Percentiles rank a stretch among this genome's conserved stretches.
Evolutionary conservation across 1,140 invertebrate species (phyloP).

Genomic region (Drosophila nannoptera): DNA sequence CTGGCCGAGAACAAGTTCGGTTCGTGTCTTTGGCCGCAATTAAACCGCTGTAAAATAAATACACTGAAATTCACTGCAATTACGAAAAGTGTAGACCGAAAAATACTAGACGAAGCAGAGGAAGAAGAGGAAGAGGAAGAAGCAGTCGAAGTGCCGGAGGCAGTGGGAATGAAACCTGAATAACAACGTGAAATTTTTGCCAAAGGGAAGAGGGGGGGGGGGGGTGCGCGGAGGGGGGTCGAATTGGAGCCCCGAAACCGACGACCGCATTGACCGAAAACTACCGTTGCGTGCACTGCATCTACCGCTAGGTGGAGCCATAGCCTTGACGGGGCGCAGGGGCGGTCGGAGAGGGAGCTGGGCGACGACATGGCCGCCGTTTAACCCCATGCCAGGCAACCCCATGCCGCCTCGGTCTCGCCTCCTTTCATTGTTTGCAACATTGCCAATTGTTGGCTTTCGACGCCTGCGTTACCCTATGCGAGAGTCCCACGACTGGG

Average conservation of each 20-base stretch:
- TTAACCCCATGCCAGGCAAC: conserved; percentile 22
- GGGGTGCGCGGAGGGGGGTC: conserved; percentile 23
- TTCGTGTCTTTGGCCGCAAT: conserved; percentile 1
- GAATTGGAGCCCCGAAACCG: conserved; percentile 35
- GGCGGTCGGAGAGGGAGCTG: neutral
- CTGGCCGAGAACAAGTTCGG: neutral
- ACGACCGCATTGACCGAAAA: conserved; percentile 15
- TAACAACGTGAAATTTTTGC: conserved; percentile 50
- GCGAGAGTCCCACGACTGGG: neutral
- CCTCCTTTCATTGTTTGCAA: conserved; percentile 47
- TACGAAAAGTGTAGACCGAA: conserved; percentile 37
- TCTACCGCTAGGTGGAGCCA: neutral
- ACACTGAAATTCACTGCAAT: conserved; percentile 40
- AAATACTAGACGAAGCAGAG: conserved; percentile 1
- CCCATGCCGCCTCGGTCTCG: conserved; percentile 39
- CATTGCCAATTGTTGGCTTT: conserved; percentile 23
- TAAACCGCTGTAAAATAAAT: conserved; percentile 33
- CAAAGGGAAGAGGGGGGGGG: neutral
- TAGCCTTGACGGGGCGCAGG: too few relatives aligned
- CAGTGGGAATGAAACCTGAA: neutral
- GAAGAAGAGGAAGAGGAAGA: neutral
- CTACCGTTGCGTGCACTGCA: conserved; percentile 32
- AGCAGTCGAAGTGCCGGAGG: neutral
- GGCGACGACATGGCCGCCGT: neutral
- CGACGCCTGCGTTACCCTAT: neutral